Evolutionary conservation across 2,113 vertebrate species (phyloP).

Genomic region (Gila orcuttii): DNA sequence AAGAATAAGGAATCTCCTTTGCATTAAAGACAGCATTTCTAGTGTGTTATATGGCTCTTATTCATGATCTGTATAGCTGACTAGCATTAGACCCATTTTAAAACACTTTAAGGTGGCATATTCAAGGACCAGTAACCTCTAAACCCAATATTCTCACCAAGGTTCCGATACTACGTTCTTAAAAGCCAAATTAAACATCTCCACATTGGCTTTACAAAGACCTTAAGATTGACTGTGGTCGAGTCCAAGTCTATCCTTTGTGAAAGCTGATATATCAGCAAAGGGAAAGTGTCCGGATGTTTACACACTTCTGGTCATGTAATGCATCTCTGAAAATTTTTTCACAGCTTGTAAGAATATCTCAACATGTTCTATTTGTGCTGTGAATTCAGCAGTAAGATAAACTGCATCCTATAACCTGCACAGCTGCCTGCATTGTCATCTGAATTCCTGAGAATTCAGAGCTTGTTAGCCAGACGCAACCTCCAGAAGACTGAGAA

Average conservation of each 20-base stretch:
- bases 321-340: background rate
- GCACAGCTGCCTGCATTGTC: conserved; percentile 36
- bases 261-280: background rate
- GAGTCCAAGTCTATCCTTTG: background rate
- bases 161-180: background rate
- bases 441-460: conserved; percentile 55
- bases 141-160: background rate
- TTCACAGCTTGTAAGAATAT: background rate
- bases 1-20: background rate
- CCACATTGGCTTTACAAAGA: background rate
- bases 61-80: background rate
- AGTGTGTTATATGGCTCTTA: background rate
- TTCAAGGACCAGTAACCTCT: background rate
- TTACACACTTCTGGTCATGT: background rate
- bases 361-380: background rate
- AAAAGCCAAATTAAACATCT: background rate
- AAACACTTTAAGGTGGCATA: background rate
- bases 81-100: background rate
- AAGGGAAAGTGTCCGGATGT: background rate
- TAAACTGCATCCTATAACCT: conserved; percentile 55
- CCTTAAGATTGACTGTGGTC: background rate
- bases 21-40: background rate
- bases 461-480: conserved; percentile 59
- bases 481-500: conserved; percentile 52
- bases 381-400: conserved; percentile 7